Evolutionary conservation across 2,888 invertebrate species (phyloP).

Genomic region (Tuberolachnus salignus): DNA sequence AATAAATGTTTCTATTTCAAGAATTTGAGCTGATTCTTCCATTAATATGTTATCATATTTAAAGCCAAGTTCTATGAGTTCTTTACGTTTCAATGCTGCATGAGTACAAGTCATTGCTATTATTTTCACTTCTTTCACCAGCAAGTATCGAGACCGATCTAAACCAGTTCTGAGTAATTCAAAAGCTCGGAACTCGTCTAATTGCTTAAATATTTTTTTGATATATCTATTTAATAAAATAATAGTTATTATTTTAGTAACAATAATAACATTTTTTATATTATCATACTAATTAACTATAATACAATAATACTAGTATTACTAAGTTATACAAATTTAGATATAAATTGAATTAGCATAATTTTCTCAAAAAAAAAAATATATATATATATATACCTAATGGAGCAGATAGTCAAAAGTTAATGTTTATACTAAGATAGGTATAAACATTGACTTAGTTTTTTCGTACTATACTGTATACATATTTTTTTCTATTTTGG

Average conservation of each 20-base stretch:
- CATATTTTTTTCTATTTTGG: too few relatives aligned
- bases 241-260: not conserved
- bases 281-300: not conserved
- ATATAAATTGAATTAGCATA: too few relatives aligned
- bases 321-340: too few relatives aligned
- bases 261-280: too few relatives aligned
- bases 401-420: too few relatives aligned
- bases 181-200: slow-evolving; percentile 98
- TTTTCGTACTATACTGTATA: too few relatives aligned
- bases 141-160: slow-evolving; percentile 92
- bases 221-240: slow-evolving; percentile 72
- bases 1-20: slow-evolving; percentile 99
- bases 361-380: too few relatives aligned
- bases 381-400: too few relatives aligned
- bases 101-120: slow-evolving; percentile 99
- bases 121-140: slow-evolving; percentile 98
- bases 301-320: too few relatives aligned
- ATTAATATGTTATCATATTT: slow-evolving; percentile 99
- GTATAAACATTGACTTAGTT: too few relatives aligned
- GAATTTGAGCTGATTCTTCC: slow-evolving; percentile 98
- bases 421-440: too few relatives aligned
- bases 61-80: slow-evolving; percentile 92
- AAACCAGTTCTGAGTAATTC: slow-evolving; percentile 93
- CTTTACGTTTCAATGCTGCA: slow-evolving; percentile 94
- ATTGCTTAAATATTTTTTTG: slow-evolving; percentile 91